Evolutionary conservation across 92 coral and sea anemone genomes (phyloP).

Genomic region (Umimayanthus chanpuru): DNA sequence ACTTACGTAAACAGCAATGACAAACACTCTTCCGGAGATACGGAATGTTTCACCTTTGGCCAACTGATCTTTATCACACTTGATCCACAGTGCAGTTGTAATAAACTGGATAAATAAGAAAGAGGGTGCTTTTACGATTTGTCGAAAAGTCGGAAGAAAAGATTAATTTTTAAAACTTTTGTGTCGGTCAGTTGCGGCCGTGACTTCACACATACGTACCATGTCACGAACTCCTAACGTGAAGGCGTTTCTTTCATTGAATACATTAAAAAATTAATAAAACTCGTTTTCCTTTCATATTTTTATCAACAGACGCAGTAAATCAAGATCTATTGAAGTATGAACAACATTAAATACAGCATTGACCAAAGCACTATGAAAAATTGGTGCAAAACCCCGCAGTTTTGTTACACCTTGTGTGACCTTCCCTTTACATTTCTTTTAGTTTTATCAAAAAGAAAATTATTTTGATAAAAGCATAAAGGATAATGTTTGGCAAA

Average conservation of each 20-base stretch:
- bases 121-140: not conserved
- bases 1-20: not conserved
- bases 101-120: not conserved
- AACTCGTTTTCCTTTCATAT: not conserved
- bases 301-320: not conserved
- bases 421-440: not conserved
- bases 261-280: not conserved
- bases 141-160: not conserved
- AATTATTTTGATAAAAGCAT: not conserved
- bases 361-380: not conserved
- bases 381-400: not conserved
- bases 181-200: not conserved
- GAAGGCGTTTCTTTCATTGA: not conserved
- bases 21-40: not conserved
- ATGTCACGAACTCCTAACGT: not conserved
- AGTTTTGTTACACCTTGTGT: not conserved
- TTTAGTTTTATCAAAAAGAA: too few species aligned
- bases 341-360: not conserved
- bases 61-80: not conserved
- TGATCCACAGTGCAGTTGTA: not conserved
- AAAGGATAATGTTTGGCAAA: not conserved
- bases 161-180: not conserved
- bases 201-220: conserved; percentile 3
- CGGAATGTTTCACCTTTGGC: not conserved
- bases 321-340: not conserved